Conservation (phyloP, 2,888 invertebrate species). For the Spisula solida region DNA sequence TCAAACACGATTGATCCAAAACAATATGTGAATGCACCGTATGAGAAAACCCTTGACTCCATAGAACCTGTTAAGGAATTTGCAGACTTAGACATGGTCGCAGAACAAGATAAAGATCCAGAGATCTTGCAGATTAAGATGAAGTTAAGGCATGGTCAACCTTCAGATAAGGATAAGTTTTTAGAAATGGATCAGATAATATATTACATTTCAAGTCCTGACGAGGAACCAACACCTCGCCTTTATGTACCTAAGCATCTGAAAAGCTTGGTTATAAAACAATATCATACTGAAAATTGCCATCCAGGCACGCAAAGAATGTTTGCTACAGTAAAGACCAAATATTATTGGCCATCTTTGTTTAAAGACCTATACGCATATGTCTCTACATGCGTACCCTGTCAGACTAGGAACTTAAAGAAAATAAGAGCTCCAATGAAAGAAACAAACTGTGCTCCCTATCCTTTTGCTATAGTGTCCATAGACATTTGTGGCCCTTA, state of each 20-base stretch:
- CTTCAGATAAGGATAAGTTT: no score
- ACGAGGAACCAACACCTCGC: conserved; percentile 50
- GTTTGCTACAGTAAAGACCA: conserved; percentile 33
- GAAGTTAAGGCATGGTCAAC: no score
- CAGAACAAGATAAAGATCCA: no score
- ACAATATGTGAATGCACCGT: no score
- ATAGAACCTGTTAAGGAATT: no score
- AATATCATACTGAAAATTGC: conserved; percentile 58
- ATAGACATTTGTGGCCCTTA: conserved; percentile 1
- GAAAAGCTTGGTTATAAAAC: conserved; percentile 26
- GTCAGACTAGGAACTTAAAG: conserved; percentile 47
- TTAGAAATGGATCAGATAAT: no score
- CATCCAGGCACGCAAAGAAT: conserved; percentile 55
- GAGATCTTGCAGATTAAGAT: no score
- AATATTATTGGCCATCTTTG: conserved; percentile 57
- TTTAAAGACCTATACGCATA: conserved; percentile 45
- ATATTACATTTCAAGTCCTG: background rate
- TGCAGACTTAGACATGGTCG: no score
- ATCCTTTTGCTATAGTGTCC: conserved; percentile 38
- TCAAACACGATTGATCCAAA: no score
- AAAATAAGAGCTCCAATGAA: conserved; percentile 54
- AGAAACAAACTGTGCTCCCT: conserved; percentile 66
- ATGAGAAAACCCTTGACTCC: no score
- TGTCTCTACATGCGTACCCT: conserved; percentile 37
- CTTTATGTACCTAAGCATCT: conserved; percentile 51